phyloP scores from a whole-genome alignment of 2,797 vertebrate species.

The Dendrocincla tyrannina region DNA sequence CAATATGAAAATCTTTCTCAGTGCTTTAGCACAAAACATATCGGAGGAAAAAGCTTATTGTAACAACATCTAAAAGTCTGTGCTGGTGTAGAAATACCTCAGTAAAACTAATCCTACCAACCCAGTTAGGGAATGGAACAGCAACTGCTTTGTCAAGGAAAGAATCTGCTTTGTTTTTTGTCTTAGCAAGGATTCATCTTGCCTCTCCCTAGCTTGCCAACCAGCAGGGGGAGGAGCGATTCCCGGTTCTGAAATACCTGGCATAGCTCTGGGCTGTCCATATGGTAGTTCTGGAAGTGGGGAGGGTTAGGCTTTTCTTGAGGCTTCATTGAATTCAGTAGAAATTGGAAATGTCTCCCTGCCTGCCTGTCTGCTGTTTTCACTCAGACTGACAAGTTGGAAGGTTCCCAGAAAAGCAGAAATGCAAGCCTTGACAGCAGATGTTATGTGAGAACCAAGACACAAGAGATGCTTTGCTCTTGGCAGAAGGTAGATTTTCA shows the following conservation, averaged over 20 bases:
- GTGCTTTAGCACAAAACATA: background rate
- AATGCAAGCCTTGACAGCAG: conserved; percentile 46
- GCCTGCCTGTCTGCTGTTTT: conserved; percentile 48
- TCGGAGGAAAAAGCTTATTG: background rate
- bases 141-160: background rate
- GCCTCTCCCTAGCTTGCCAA: background rate
- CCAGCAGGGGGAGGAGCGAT: background rate
- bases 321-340: background rate
- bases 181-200: background rate
- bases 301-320: conserved; percentile 6
- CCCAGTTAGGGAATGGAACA: background rate
- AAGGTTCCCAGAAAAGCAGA: conserved; percentile 51
- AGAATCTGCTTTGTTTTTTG: background rate
- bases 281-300: conserved; percentile 16
- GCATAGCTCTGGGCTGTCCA: conserved; percentile 37
- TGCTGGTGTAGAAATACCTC: background rate
- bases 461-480: background rate
- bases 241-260: conserved; percentile 28
- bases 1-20: background rate
- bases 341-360: conserved; percentile 9
- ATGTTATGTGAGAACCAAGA: conserved; percentile 36
- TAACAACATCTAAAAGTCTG: background rate
- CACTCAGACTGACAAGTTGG: conserved; percentile 49
- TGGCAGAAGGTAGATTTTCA: conserved; percentile 39
- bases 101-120: background rate